Percentiles rank a stretch among this genome's conserved stretches.
Conservation (phyloP, 1,140 invertebrate species). For the Euschistus heros region DNA sequence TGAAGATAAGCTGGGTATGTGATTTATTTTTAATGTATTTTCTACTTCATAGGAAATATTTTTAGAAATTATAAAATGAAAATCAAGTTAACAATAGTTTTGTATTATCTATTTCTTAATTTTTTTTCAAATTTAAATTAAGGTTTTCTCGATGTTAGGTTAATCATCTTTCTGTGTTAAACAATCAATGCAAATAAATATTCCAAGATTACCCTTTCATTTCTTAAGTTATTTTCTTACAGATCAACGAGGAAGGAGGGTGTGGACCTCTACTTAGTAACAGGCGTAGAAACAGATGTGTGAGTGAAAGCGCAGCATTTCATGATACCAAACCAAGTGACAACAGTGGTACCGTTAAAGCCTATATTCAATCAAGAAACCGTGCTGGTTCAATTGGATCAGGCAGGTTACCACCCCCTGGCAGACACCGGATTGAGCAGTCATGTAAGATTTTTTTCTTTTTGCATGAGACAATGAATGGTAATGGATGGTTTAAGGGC, state of each 20-base stretch:
- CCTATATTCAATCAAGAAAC: conserved; percentile 2
- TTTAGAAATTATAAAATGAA: too few relatives aligned
- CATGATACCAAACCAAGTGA: conserved; percentile 5
- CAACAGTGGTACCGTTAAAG: not conserved
- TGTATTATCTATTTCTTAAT: too few relatives aligned
- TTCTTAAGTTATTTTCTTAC: not conserved
- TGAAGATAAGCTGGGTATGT: too few relatives aligned
- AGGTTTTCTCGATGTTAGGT: too few relatives aligned
- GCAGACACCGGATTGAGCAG: conserved; percentile 17
- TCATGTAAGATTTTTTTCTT: not conserved
- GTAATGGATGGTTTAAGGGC: too few relatives aligned
- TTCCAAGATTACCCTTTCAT: not conserved
- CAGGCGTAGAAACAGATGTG: conserved; percentile 22
- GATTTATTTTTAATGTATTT: too few relatives aligned
- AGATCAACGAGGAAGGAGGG: conserved; percentile 18
- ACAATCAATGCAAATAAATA: not conserved
- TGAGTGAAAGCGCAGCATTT: conserved; percentile 24
- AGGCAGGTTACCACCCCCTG: conserved; percentile 6
- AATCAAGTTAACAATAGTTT: too few relatives aligned
- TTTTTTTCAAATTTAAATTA: too few relatives aligned
- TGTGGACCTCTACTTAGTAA: conserved; percentile 22
- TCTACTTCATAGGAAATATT: too few relatives aligned
- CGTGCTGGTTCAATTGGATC: conserved; percentile 23
- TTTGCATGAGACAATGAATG: too few relatives aligned
- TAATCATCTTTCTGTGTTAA: too few relatives aligned